Percentiles rank a stretch among this genome's conserved stretches.
These are phyloP conservation scores for Sebastes aleutianus DNA, from an alignment of 2,797 vertebrate genomes.

Conservation along the genomic window DNA sequence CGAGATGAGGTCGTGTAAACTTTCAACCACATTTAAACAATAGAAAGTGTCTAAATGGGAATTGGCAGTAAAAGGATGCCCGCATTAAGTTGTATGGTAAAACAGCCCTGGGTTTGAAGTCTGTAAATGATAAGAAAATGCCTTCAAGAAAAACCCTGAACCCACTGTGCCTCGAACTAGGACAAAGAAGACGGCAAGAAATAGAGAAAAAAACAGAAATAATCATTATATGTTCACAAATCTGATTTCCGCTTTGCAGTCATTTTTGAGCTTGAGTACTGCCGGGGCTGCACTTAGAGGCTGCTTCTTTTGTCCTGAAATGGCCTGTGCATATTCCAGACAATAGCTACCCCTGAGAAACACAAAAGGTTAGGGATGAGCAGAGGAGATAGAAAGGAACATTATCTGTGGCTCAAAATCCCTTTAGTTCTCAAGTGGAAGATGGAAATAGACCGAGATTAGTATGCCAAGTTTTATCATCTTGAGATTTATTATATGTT, in stretches of 20 bases:
- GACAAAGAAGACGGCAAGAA: not conserved
- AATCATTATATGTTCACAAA: constrained; percentile 4
- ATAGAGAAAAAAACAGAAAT: not conserved
- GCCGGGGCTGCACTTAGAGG: constrained; percentile 10
- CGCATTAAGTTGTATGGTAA: not conserved
- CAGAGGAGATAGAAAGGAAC: constrained; percentile 56
- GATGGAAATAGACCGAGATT: constrained; percentile 68
- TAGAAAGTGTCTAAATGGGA: not conserved
- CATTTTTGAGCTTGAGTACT: constrained; percentile 5
- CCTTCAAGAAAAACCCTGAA: not conserved
- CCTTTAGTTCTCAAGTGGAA: constrained; percentile 67
- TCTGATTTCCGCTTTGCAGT: constrained; percentile 16
- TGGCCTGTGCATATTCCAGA: constrained; percentile 51
- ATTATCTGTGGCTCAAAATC: constrained; percentile 63
- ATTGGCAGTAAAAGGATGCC: not conserved
- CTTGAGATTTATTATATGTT: constrained; percentile 66
- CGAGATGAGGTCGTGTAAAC: not conserved
- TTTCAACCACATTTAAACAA: not conserved
- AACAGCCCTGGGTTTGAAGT: not conserved
- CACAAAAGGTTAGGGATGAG: constrained; percentile 69
- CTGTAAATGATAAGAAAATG: not conserved
- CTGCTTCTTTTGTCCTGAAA: constrained; percentile 49
- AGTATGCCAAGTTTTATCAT: constrained; percentile 62
- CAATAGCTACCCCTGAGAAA: constrained; percentile 58
- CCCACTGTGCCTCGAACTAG: not conserved